These are phyloP conservation scores for Choloepus didactylus DNA, from an alignment of 2,797 vertebrate species.

Conservation along the genomic window DNA sequence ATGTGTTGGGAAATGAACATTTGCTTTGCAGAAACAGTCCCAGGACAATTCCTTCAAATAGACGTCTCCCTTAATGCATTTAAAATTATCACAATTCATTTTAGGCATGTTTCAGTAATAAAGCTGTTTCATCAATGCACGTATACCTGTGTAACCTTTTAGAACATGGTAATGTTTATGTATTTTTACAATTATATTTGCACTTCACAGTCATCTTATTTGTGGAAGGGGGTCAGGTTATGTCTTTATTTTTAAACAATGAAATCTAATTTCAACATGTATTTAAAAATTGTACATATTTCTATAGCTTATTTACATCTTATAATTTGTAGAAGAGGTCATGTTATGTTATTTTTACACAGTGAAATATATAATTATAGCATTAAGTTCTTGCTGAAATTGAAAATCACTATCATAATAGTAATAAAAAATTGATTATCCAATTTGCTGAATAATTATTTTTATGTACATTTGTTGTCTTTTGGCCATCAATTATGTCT, in stretches of 20 bases:
- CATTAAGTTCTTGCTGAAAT: conserved; percentile 33
- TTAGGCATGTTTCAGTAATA: neutral
- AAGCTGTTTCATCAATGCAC: neutral
- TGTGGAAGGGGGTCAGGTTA: neutral
- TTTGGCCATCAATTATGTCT: conserved; percentile 16
- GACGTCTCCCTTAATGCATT: neutral
- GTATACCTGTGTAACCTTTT: neutral
- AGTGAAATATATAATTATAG: conserved; percentile 23
- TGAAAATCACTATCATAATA: conserved; percentile 54
- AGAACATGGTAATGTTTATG: neutral
- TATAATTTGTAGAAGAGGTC: neutral
- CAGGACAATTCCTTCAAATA: neutral
- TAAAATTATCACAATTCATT: neutral
- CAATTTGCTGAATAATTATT: conserved; percentile 43
- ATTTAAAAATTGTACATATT: conserved; percentile 24
- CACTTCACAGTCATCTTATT: neutral
- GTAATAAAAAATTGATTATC: neutral
- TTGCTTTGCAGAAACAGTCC: neutral
- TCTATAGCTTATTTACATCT: conserved; percentile 49
- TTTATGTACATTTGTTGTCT: neutral
- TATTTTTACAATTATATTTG: neutral
- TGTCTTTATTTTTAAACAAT: neutral
- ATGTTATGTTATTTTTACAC: conserved; percentile 1
- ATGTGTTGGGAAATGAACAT: neutral
- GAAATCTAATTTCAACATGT: neutral